Percentiles rank a stretch among this genome's conserved stretches.
Evolutionary conservation across 2,113 vertebrate species (phyloP).

Genomic region (Poecilia latipinna): DNA sequence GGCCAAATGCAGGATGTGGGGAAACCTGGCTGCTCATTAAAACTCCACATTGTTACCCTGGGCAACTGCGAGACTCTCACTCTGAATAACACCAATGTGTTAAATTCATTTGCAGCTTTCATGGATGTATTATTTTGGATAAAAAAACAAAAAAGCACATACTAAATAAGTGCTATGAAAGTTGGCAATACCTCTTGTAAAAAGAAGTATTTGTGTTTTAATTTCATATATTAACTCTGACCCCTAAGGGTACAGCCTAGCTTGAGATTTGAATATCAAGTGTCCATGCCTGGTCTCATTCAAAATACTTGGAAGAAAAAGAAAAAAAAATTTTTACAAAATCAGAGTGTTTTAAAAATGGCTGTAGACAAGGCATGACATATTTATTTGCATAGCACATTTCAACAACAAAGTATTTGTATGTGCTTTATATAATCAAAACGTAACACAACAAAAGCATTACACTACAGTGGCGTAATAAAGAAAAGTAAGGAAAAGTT

Average conservation of each 20-base stretch:
- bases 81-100: conserved; percentile 45
- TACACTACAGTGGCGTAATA: no score
- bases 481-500: no score
- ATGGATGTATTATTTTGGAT: conserved; percentile 23
- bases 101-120: conserved; percentile 29
- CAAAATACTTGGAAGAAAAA: neutral
- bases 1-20: conserved; percentile 29
- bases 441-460: no score
- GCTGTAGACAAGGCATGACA: no score
- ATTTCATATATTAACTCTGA: neutral
- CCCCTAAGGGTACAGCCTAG: no score
- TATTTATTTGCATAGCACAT: no score
- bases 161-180: neutral
- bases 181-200: neutral
- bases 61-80: conserved; percentile 46
- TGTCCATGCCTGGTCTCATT: neutral
- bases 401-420: no score
- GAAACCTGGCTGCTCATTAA: conserved; percentile 73
- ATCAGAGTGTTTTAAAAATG: neutral
- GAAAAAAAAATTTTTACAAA: no score
- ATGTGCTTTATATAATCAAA: no score
- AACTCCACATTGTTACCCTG: conserved; percentile 55
- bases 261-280: neutral
- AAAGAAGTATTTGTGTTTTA: neutral
- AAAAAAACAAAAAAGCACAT: neutral